phyloP scores from a whole-genome alignment of 2,888 invertebrate species.

The Parasteatoda lunata region DNA sequence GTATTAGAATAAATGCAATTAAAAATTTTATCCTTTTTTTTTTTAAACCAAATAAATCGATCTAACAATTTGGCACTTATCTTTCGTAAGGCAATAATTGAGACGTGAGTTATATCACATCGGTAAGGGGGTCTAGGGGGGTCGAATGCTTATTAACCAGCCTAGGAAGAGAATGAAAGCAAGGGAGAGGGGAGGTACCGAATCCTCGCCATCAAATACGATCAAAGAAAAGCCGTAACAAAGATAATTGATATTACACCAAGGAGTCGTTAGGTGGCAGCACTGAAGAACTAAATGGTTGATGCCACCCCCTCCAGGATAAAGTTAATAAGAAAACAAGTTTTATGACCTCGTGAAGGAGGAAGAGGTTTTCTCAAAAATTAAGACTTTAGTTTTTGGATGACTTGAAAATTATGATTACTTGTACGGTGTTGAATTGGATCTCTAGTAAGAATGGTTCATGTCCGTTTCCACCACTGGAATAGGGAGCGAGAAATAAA shows the following conservation, averaged over 20 bases:
- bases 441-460: not conserved
- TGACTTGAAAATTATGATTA: slow-evolving; percentile 62
- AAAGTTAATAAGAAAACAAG: slow-evolving; percentile 68
- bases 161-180: not conserved
- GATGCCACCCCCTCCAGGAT: slow-evolving; percentile 62
- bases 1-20: not conserved
- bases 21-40: not conserved
- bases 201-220: slow-evolving; percentile 52
- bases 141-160: slow-evolving; percentile 51
- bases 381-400: slow-evolving; percentile 68
- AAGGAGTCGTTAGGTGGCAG: slow-evolving; percentile 64
- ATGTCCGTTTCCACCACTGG: not conserved
- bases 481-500: too few species aligned
- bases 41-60: not conserved
- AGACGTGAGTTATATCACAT: slow-evolving; percentile 62
- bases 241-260: slow-evolving; percentile 68
- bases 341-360: slow-evolving; percentile 60
- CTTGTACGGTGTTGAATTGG: slow-evolving; percentile 32
- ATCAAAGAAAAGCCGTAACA: slow-evolving; percentile 64
- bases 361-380: slow-evolving; percentile 62
- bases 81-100: slow-evolving; percentile 53
- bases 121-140: slow-evolving; percentile 7
- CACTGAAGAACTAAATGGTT: slow-evolving; percentile 67
- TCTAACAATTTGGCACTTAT: slow-evolving; percentile 2
- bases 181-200: not conserved